Evolutionary conservation across 2,797 vertebrate genomes (phyloP).

Genomic region (Anniella stebbinsi): DNA sequence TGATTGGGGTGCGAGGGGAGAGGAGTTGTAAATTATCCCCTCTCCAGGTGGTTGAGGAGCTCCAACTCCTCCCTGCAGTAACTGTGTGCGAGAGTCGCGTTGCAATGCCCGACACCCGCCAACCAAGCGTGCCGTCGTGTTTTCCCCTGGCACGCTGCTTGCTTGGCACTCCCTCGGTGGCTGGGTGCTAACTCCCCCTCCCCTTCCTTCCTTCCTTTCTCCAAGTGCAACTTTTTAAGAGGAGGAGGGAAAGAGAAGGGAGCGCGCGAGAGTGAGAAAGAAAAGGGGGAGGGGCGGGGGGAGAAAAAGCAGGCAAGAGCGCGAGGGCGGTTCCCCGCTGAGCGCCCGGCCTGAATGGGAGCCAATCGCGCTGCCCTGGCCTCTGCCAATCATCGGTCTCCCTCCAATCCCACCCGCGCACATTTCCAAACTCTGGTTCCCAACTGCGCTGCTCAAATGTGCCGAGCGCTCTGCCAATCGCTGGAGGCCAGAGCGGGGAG

Average conservation of each 20-base stretch:
- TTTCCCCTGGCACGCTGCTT: neutral
- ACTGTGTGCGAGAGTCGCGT: neutral
- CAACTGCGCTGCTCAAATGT: constrained; percentile 93
- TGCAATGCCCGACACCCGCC: neutral
- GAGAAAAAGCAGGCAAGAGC: constrained; percentile 78
- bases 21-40: neutral
- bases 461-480: constrained; percentile 96
- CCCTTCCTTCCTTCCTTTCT: constrained; percentile 2
- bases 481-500: constrained; percentile 95
- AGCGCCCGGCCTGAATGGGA: constrained; percentile 92
- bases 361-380: constrained; percentile 93
- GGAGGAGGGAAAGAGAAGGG: constrained; percentile 78
- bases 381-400: constrained; percentile 96
- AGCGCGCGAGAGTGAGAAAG: constrained; percentile 76
- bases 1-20: neutral
- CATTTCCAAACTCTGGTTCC: constrained; percentile 93
- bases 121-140: neutral
- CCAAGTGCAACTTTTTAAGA: constrained; percentile 64
- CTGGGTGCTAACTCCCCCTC: constrained; percentile 52
- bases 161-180: constrained; percentile 3
- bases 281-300: constrained; percentile 64
- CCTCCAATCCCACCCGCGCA: constrained; percentile 97
- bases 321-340: constrained; percentile 94
- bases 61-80: too few species aligned
- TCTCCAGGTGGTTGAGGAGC: neutral